A percentile compares a stretch with the other conserved stretches of the same genome.
Evolutionary conservation across 2,888 invertebrate species (phyloP).

Genomic region (Pasiphila rectangulata): DNA sequence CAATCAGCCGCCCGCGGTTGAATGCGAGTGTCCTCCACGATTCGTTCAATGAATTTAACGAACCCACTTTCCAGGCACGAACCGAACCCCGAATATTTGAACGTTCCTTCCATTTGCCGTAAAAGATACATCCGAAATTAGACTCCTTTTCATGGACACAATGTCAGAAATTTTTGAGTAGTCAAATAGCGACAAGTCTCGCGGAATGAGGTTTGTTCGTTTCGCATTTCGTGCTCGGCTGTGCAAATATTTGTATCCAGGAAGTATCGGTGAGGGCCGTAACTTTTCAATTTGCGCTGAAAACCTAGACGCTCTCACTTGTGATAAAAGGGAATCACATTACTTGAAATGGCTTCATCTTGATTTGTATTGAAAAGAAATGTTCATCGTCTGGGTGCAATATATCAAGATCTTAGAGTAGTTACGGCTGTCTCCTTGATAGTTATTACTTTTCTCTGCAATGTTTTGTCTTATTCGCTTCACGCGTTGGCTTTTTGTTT

Average conservation of each 20-base stretch:
- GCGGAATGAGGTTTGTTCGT: slow-evolving; percentile 9
- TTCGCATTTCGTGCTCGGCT: slow-evolving; percentile 7
- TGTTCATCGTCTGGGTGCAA: slow-evolving; percentile 10
- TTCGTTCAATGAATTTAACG: not conserved
- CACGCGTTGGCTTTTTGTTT: not conserved
- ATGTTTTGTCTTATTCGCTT: not conserved
- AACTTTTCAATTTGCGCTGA: slow-evolving; percentile 21
- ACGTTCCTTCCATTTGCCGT: not conserved
- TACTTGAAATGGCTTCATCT: slow-evolving; percentile 23
- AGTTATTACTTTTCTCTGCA: not conserved
- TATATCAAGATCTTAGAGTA: slow-evolving; percentile 1
- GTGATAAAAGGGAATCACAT: slow-evolving; percentile 20
- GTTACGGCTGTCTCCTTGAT: not conserved
- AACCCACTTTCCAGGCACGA: not conserved
- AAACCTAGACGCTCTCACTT: slow-evolving; percentile 14
- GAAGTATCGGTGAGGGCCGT: slow-evolving; percentile 14
- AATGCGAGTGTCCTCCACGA: not conserved
- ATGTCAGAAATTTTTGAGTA: slow-evolving; percentile 4
- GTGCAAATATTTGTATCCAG: slow-evolving; percentile 17
- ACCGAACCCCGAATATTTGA: not conserved
- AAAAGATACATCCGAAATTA: slow-evolving; percentile 6
- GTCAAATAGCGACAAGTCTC: slow-evolving; percentile 6
- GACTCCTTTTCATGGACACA: slow-evolving; percentile 1
- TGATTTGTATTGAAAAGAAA: slow-evolving; percentile 21
- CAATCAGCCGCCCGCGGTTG: slow-evolving; percentile 1